phyloP scores from a whole-genome alignment of 1,140 invertebrate species.

The Galendromus occidentalis region DNA sequence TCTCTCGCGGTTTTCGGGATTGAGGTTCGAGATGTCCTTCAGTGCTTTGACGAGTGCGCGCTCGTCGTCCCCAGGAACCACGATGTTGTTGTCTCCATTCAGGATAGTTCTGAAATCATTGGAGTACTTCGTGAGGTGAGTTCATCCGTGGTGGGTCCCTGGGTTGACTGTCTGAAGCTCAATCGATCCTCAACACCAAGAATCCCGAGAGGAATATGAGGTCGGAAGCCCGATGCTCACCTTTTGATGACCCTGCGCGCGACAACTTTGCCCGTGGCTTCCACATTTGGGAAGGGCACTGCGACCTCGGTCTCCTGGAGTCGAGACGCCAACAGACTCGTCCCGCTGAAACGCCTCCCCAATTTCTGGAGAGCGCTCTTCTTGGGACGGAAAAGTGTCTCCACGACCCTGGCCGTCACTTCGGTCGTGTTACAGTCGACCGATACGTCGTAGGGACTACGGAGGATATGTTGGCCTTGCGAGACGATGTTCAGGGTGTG shows the following conservation, averaged over 20 bases:
- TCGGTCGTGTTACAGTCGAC: conserved; percentile 15
- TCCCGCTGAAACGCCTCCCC: not conserved
- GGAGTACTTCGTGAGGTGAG: too few relatives aligned
- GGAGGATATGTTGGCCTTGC: conserved; percentile 19
- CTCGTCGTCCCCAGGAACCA: not conserved
- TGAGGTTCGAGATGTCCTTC: conserved; percentile 4
- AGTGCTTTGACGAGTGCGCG: not conserved
- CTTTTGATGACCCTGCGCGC: not conserved
- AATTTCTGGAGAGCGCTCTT: not conserved
- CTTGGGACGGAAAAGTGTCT: not conserved
- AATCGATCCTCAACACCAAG: too few relatives aligned
- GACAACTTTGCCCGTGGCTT: not conserved
- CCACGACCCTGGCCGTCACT: not conserved
- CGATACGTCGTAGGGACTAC: conserved; percentile 18
- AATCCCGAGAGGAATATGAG: too few relatives aligned
- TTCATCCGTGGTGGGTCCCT: too few relatives aligned
- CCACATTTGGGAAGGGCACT: not conserved
- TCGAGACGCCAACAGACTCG: not conserved
- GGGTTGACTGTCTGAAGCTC: too few relatives aligned
- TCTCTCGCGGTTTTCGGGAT: not conserved
- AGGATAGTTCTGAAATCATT: not conserved
- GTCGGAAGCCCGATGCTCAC: not conserved
- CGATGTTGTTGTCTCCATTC: not conserved
- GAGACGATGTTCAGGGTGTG: conserved; percentile 18
- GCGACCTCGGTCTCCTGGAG: not conserved